Conservation (phyloP, 2,113 vertebrate species). For the Patagioenas fasciata region DNA sequence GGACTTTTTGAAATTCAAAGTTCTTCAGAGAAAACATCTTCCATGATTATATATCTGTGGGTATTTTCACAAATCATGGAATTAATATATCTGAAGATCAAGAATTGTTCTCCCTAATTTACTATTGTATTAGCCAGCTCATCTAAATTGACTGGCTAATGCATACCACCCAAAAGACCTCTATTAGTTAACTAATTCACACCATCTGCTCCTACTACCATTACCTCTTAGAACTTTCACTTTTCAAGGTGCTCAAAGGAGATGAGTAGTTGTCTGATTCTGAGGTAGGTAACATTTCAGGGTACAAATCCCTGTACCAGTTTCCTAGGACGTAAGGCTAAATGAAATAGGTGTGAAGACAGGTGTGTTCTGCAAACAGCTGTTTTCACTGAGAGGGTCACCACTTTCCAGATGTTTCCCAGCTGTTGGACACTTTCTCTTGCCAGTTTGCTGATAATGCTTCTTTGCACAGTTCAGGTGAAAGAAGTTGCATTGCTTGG, state of each 20-base stretch:
- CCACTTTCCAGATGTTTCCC: neutral
- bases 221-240: neutral
- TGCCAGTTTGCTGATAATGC: neutral
- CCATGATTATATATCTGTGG: neutral
- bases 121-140: neutral
- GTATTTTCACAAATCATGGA: neutral
- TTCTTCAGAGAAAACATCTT: neutral
- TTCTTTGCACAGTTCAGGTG: neutral
- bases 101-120: neutral
- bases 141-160: neutral
- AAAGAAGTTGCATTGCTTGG: neutral
- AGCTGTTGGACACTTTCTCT: neutral
- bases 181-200: neutral
- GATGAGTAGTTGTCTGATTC: neutral
- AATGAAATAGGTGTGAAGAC: neutral
- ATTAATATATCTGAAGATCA: neutral
- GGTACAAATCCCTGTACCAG: fast-evolving
- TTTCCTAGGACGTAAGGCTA: neutral
- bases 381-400: neutral
- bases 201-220: neutral
- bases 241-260: neutral
- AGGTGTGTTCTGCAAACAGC: neutral
- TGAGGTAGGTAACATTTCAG: neutral
- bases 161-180: neutral
- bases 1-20: neutral